phyloP scores from a whole-genome alignment of 1,140 invertebrate genomes.

The Ephestia elutella region DNA sequence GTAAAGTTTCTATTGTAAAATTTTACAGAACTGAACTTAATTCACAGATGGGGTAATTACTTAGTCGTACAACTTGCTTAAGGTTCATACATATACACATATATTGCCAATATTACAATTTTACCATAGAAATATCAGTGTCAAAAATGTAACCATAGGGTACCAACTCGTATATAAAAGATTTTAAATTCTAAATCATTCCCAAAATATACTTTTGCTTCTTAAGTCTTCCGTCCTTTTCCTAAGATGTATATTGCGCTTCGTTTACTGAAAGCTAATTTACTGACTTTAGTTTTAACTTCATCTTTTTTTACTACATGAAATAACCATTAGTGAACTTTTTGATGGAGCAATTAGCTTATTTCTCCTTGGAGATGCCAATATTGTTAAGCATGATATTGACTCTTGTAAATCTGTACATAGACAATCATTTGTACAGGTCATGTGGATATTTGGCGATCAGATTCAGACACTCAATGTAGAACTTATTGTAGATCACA shows the following conservation, averaged over 20 bases:
- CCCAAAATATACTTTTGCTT: slow-evolving; percentile 54
- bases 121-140: slow-evolving; percentile 53
- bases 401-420: slow-evolving; percentile 35
- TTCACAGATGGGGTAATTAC: slow-evolving; percentile 31
- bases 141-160: slow-evolving; percentile 69
- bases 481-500: slow-evolving; percentile 44
- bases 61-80: slow-evolving; percentile 36
- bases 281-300: slow-evolving; percentile 8
- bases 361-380: slow-evolving; percentile 7
- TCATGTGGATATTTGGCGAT: slow-evolving; percentile 74
- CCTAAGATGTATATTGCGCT: slow-evolving; percentile 28
- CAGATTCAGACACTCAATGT: slow-evolving; percentile 55
- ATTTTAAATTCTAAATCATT: slow-evolving; percentile 41
- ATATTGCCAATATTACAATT: slow-evolving; percentile 45
- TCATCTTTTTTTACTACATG: slow-evolving; percentile 16
- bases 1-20: slow-evolving; percentile 8
- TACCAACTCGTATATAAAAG: slow-evolving; percentile 55
- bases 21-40: slow-evolving; percentile 44
- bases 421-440: slow-evolving; percentile 63
- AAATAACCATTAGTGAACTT: not conserved
- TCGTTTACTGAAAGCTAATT: slow-evolving; percentile 11
- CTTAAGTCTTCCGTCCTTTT: slow-evolving; percentile 69
- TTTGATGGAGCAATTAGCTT: slow-evolving; percentile 21
- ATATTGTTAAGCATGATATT: slow-evolving; percentile 21
- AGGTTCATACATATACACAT: slow-evolving; percentile 26